phyloP scores from a whole-genome alignment of 2,797 vertebrate genomes.

The Sebastes iracundus region DNA sequence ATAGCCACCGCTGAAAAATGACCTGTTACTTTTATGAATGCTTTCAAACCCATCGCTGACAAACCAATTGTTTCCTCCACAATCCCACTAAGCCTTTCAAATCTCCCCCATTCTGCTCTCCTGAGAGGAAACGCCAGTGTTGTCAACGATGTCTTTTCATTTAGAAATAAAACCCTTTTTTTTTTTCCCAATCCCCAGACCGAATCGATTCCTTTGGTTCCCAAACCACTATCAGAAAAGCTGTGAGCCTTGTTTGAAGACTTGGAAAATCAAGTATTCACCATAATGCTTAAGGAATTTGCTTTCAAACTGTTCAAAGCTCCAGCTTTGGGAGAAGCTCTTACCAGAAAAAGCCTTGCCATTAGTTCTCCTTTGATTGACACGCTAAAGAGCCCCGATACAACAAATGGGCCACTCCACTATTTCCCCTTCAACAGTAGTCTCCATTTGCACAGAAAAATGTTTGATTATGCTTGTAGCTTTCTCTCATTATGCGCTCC shows the following conservation, averaged over 20 bases:
- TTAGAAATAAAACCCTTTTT: slow-evolving; percentile 24
- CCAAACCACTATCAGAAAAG: slow-evolving; percentile 21
- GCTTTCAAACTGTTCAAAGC: slow-evolving; percentile 52
- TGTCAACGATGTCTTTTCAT: slow-evolving; percentile 24
- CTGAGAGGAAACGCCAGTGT: slow-evolving; percentile 10
- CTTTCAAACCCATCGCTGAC: slow-evolving; percentile 34
- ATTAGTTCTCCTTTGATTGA: slow-evolving; percentile 47
- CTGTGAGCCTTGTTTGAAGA: slow-evolving; percentile 11
- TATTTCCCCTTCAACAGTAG: slow-evolving; percentile 13
- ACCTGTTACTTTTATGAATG: slow-evolving; percentile 37
- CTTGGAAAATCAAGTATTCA: slow-evolving; percentile 22
- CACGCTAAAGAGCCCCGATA: slow-evolving; percentile 19
- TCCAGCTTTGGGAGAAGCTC: slow-evolving; percentile 8
- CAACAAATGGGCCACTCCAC: slow-evolving; percentile 25
- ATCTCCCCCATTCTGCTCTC: slow-evolving; percentile 45
- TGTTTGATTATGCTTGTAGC: slow-evolving; percentile 13
- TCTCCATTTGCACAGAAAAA: slow-evolving; percentile 40
- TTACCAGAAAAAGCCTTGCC: slow-evolving; percentile 14
- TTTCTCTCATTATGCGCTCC: slow-evolving; percentile 20
- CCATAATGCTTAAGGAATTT: slow-evolving; percentile 18
- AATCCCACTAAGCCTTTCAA: slow-evolving; percentile 50
- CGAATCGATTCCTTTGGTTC: slow-evolving; percentile 17
- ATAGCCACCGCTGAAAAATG: slow-evolving; percentile 14
- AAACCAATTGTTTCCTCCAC: slow-evolving; percentile 48
- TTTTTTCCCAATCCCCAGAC: not conserved